phyloP scores from a whole-genome alignment of 2,888 invertebrate species.

The Octonoba sinensis region DNA sequence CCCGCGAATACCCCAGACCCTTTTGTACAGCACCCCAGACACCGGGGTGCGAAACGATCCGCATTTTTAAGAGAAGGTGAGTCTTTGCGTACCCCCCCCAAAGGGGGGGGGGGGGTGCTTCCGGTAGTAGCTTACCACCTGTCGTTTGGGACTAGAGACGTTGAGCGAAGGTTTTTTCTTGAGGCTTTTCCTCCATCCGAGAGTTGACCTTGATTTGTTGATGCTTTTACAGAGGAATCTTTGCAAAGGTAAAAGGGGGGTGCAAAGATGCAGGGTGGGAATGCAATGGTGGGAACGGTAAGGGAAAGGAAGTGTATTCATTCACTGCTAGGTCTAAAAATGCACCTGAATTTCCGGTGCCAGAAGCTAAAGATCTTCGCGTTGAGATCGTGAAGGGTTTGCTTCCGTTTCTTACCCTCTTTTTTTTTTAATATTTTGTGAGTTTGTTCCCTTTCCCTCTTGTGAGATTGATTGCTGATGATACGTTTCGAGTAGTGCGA shows the following conservation, averaged over 20 bases:
- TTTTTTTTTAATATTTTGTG: not conserved
- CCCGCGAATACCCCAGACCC: slow-evolving; percentile 6
- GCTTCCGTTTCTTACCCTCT: not conserved
- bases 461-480: not conserved
- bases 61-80: slow-evolving; percentile 22
- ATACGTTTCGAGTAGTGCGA: too few relatives aligned
- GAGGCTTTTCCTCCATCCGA: slow-evolving; percentile 11
- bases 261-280: slow-evolving; percentile 13
- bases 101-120: slow-evolving; percentile 19
- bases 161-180: slow-evolving; percentile 11
- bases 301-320: slow-evolving; percentile 40
- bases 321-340: not conserved
- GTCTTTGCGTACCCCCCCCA: not conserved
- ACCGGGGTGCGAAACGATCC: slow-evolving; percentile 20
- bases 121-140: slow-evolving; percentile 38
- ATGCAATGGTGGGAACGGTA: slow-evolving; percentile 38
- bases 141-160: slow-evolving; percentile 13
- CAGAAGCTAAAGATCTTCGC: not conserved
- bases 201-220: slow-evolving; percentile 45
- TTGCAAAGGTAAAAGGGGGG: not conserved
- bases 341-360: slow-evolving; percentile 30
- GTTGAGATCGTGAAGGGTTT: slow-evolving; percentile 18
- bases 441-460: not conserved
- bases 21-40: not conserved
- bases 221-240: slow-evolving; percentile 16